Percentiles rank a stretch among this genome's conserved stretches.
Conservation (phyloP, 2,797 vertebrate genomes). For the Chrysocyon brachyurus region DNA sequence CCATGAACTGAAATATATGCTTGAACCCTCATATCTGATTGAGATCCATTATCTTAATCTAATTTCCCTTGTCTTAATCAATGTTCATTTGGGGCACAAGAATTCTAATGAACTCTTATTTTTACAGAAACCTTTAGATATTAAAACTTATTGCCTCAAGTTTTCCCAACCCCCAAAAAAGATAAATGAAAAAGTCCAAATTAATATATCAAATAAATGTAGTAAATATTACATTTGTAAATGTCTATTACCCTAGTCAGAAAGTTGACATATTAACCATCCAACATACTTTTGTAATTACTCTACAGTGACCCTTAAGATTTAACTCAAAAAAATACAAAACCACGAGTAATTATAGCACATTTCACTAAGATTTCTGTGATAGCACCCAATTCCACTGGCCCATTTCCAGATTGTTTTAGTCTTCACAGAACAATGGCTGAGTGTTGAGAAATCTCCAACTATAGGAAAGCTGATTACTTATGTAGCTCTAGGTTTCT, state of each 20-base stretch:
- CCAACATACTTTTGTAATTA: constrained; percentile 8
- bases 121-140: constrained; percentile 17
- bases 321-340: constrained; percentile 54
- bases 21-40: constrained; percentile 2
- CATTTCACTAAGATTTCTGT: constrained; percentile 48
- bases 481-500: background rate
- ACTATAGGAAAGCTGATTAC: background rate
- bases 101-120: constrained; percentile 11
- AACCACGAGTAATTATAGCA: background rate
- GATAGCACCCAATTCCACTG: background rate
- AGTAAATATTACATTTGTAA: background rate
- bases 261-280: constrained; percentile 14
- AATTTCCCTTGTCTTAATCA: constrained; percentile 38
- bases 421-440: background rate
- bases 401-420: background rate
- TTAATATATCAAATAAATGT: constrained; percentile 46
- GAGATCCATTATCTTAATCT: constrained; percentile 6
- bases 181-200: background rate
- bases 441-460: background rate
- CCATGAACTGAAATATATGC: background rate
- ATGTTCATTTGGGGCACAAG: background rate
- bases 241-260: background rate
- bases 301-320: background rate
- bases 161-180: background rate
- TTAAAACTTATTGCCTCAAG: background rate